Percentiles rank a stretch among this genome's conserved stretches.
Conservation (phyloP, 1,140 invertebrate genomes). For the Thrips palmi region DNA sequence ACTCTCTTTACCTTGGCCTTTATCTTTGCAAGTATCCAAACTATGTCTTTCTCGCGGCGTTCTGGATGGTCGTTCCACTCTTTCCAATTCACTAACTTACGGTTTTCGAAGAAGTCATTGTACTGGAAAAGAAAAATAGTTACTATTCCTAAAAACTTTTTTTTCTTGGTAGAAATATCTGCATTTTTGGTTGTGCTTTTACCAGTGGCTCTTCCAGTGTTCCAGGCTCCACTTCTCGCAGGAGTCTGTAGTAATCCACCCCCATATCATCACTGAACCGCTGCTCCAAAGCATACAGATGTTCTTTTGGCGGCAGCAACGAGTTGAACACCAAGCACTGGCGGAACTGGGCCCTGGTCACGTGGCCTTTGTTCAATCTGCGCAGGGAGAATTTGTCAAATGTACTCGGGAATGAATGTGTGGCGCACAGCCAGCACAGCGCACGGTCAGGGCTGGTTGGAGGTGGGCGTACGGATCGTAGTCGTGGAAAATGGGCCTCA, state of each 20-base stretch:
- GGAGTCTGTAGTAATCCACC: conserved; percentile 44
- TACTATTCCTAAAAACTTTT: background rate
- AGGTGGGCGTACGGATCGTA: conserved; percentile 36
- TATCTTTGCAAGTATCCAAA: conserved; percentile 45
- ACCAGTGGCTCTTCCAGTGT: conserved; percentile 21
- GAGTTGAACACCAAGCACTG: conserved; percentile 40
- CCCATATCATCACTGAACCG: conserved; percentile 46
- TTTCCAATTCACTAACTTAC: conserved; percentile 20
- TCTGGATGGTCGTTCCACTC: conserved; percentile 16
- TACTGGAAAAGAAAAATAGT: conserved; percentile 2
- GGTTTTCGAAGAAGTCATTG: conserved; percentile 17
- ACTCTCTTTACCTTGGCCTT: conserved; percentile 31
- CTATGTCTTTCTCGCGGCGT: conserved; percentile 35
- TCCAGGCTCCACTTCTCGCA: conserved; percentile 33
- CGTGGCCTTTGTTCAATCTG: conserved; percentile 45
- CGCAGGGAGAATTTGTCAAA: conserved; percentile 6
- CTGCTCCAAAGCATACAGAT: conserved; percentile 41
- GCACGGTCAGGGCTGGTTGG: background rate
- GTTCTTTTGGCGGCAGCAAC: conserved; percentile 36
- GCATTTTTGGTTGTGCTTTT: too few relatives aligned
- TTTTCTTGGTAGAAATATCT: background rate
- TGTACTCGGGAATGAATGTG: background rate
- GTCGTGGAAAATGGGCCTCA: conserved; percentile 42
- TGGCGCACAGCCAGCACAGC: background rate
- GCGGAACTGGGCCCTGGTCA: conserved; percentile 40